Conservation (phyloP, 2,113 vertebrate genomes). For the Mobula hypostoma region DNA sequence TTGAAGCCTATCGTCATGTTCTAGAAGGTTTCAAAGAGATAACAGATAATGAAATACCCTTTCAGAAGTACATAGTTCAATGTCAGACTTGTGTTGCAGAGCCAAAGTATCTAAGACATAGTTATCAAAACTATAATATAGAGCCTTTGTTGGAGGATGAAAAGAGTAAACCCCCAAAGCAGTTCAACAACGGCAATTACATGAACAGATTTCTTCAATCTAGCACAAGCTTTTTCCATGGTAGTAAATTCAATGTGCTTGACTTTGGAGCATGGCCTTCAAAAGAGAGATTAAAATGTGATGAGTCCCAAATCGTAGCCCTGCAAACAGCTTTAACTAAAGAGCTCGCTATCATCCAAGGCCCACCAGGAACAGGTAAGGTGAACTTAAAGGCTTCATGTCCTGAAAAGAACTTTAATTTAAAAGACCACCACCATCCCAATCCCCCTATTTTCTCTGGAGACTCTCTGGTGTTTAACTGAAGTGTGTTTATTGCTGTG, state of each 20-base stretch:
- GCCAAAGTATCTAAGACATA: slow-evolving; percentile 40
- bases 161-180: background rate
- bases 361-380: slow-evolving; percentile 49
- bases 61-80: slow-evolving; percentile 45
- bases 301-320: slow-evolving; percentile 44
- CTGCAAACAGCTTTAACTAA: slow-evolving; percentile 44
- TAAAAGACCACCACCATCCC: background rate
- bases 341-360: slow-evolving; percentile 47
- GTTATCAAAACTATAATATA: slow-evolving; percentile 27
- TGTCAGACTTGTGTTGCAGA: slow-evolving; percentile 39
- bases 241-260: background rate
- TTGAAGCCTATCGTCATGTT: slow-evolving; percentile 49
- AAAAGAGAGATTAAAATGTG: slow-evolving; percentile 36
- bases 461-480: background rate
- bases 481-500: background rate
- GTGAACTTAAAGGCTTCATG: background rate
- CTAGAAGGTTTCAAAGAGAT: slow-evolving; percentile 47
- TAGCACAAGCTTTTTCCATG: background rate
- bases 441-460: background rate
- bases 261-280: background rate
- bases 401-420: background rate
- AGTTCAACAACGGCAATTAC: background rate
- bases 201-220: background rate
- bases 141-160: slow-evolving; percentile 14
- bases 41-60: slow-evolving; percentile 39